Evolutionary conservation across 1,140 invertebrate genomes (phyloP).

Genomic region (Philopotamus ludificatus): DNA sequence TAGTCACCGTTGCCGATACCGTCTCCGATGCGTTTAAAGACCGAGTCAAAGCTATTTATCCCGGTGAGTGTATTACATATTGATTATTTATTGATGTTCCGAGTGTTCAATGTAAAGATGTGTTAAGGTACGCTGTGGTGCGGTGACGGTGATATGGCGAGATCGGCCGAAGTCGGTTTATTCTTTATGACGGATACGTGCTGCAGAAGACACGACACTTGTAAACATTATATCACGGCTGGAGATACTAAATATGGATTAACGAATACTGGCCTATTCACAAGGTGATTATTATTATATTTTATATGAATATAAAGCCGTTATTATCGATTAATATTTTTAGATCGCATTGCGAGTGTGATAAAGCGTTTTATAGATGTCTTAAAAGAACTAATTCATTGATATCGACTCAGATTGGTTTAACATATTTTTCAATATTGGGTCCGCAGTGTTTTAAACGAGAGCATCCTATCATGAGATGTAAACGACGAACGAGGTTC

Average conservation of each 20-base stretch:
- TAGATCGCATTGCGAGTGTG: slow-evolving; percentile 63
- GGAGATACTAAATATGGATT: slow-evolving; percentile 70
- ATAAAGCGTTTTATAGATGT: slow-evolving; percentile 58
- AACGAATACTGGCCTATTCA: slow-evolving; percentile 67
- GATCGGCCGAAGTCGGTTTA: slow-evolving; percentile 69
- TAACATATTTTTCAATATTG: slow-evolving; percentile 59
- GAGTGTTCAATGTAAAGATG: background rate
- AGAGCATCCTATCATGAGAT: slow-evolving; percentile 55
- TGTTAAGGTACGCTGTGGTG: slow-evolving; percentile 78
- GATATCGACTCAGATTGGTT: slow-evolving; percentile 55
- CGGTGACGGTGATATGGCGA: slow-evolving; percentile 67
- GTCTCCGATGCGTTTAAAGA: slow-evolving; percentile 53
- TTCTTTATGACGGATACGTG: slow-evolving; percentile 75
- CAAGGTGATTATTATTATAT: slow-evolving; percentile 45
- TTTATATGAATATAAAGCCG: background rate
- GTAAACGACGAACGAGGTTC: slow-evolving; percentile 52
- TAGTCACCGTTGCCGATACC: slow-evolving; percentile 49
- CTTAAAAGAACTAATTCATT: slow-evolving; percentile 52
- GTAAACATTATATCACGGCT: slow-evolving; percentile 67
- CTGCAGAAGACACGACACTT: slow-evolving; percentile 79
- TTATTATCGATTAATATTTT: slow-evolving; percentile 32
- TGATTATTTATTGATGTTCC: slow-evolving; percentile 46
- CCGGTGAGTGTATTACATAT: slow-evolving; percentile 60
- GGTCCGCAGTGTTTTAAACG: slow-evolving; percentile 58
- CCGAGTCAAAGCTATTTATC: slow-evolving; percentile 56